Evolutionary conservation across 2,797 vertebrate species (phyloP).

Genomic region (Sebastes itinus): DNA sequence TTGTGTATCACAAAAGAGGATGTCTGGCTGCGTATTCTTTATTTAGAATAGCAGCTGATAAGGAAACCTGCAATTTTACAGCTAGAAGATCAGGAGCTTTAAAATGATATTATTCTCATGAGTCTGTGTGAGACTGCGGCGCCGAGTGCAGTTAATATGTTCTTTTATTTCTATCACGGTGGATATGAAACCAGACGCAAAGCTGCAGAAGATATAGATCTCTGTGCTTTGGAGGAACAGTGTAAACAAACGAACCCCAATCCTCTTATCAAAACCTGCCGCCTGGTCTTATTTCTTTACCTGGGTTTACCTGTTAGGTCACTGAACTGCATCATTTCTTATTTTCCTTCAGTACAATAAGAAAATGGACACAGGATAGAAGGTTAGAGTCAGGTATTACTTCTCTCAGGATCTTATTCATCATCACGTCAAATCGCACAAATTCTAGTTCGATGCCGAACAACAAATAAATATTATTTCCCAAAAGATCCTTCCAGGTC

Average conservation of each 20-base stretch:
- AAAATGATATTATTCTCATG: not conserved
- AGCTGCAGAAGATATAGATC: slow-evolving; percentile 12
- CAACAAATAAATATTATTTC: slow-evolving; percentile 19
- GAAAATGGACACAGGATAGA: not conserved
- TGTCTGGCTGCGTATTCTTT: not conserved
- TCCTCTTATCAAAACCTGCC: slow-evolving; percentile 5
- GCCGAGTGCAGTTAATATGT: not conserved
- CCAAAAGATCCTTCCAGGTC: slow-evolving; percentile 7
- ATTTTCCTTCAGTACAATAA: not conserved
- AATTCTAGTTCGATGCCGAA: not conserved
- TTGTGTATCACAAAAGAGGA: not conserved
- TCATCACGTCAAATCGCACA: slow-evolving; percentile 14
- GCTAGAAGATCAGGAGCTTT: slow-evolving; percentile 9
- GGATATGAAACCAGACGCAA: slow-evolving; percentile 17
- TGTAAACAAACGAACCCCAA: slow-evolving; percentile 21
- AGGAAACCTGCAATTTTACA: slow-evolving; percentile 7
- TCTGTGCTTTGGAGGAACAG: not conserved
- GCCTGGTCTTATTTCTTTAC: not conserved
- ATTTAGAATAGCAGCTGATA: slow-evolving; percentile 11
- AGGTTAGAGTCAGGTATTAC: not conserved
- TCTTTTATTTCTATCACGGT: not conserved
- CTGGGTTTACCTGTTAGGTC: not conserved
- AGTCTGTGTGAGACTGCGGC: not conserved
- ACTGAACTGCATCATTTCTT: not conserved
- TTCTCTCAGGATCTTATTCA: slow-evolving; percentile 19